Base-by-base conservation (phyloP, 2,797 vertebrate species). In the Calcarius lapponicus region DNA sequence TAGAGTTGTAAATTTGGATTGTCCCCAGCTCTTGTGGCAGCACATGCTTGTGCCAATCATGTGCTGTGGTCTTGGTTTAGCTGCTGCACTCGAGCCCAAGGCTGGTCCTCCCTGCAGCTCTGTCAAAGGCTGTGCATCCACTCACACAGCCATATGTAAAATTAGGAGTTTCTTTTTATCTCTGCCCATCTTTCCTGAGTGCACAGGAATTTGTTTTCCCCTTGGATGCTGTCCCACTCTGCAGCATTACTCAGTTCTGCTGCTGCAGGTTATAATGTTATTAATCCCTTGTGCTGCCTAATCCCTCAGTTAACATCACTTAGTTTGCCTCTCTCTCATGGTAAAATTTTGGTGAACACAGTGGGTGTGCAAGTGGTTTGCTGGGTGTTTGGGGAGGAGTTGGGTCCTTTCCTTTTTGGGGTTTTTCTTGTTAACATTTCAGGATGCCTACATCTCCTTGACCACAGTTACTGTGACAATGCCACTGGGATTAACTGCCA, bases 21-120 rank as follows among this genome's bases (percentile, higher is more conserved):
- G 38, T 88, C 53, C 80, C 28, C 45, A 84, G 81, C 31, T 3
- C 80, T 17, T 71, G 73, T 93, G 92, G 76, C 42, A 43, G 88
- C 90, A 95, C 62, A 45, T 94, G 94, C 64, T 79, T 31, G 80
- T 96, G 94, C 95, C 95, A 88, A 7, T 96, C 95, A 95, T 81
- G 76, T 51, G 80, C 70, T 81, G 17, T 28, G 36, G 51, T 40
- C 92, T 58, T 9, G 17, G 47, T 73, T 93, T 88, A 88, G 90
- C 67, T 84, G 80, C 66, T 74, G 26, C 16, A 0, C 69, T 90
- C 15, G 58, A 72, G 83, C 58, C 1, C 38, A 31, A 54, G 87
- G 79, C 79, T 65, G 34, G 4, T 79, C 43, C 28, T 80, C 42
- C 34, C 50, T 60, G 42, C 89, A 60, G 75, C 24, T 73, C 80